Evolutionary conservation across 2,888 invertebrate species (phyloP).

Genomic region (Anthoptus insignis): DNA sequence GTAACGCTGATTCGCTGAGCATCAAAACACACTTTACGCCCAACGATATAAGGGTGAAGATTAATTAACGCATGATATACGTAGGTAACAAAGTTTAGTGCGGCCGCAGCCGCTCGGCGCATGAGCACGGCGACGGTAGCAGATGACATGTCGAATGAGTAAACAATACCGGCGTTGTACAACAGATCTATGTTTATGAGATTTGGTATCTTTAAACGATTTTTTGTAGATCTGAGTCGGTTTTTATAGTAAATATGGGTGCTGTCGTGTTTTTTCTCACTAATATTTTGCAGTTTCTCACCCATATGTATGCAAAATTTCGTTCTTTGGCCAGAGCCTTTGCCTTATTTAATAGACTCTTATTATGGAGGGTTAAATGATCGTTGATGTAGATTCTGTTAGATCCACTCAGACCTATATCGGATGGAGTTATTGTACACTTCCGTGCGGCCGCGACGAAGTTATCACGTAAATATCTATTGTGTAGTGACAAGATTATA

Average conservation of each 20-base stretch:
- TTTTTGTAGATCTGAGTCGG: constrained; percentile 20
- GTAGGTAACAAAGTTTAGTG: too few relatives aligned
- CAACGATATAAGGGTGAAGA: too few relatives aligned
- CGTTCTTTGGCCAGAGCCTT: constrained; percentile 40
- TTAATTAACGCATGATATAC: too few relatives aligned
- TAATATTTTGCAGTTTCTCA: constrained; percentile 31
- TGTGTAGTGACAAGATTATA: constrained; percentile 16
- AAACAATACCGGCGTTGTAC: too few relatives aligned
- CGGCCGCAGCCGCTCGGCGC: too few relatives aligned
- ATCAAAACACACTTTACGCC: too few relatives aligned
- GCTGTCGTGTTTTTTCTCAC: constrained; percentile 23
- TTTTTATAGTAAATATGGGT: constrained; percentile 14
- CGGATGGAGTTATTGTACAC: constrained; percentile 29
- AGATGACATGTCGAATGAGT: too few relatives aligned
- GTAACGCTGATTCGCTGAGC: too few relatives aligned
- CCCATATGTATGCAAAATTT: constrained; percentile 33
- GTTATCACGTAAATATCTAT: constrained; percentile 2
- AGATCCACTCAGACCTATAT: constrained; percentile 37
- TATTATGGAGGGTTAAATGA: constrained; percentile 46
- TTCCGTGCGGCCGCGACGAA: constrained; percentile 12
- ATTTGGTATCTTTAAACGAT: background rate
- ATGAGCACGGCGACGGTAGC: too few relatives aligned
- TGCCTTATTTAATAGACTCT: constrained; percentile 44
- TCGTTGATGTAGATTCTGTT: constrained; percentile 46
- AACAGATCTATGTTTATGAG: too few relatives aligned